Conservation (phyloP, 2,888 invertebrate genomes). For the Ramazzottius varieornatus region DNA sequence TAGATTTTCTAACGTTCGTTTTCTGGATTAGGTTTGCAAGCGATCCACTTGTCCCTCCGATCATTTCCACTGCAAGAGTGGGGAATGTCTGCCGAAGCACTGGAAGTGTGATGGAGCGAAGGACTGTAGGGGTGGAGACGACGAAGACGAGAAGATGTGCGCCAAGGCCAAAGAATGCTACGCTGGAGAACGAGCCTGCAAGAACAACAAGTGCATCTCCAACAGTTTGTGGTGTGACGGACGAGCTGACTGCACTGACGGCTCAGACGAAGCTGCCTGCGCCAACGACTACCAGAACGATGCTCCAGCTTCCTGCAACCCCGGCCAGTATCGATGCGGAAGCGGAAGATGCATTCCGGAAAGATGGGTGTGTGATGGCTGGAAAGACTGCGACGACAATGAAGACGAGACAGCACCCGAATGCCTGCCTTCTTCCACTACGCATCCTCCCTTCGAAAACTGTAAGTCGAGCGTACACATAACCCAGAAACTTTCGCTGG, state of each 20-base stretch:
- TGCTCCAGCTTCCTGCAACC: not conserved
- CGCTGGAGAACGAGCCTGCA: too few species aligned
- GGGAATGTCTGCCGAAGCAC: not conserved
- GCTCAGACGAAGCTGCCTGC: not conserved
- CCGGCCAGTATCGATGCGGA: not conserved
- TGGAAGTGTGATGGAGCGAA: not conserved
- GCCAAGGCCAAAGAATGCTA: not conserved
- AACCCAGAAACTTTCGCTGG: too few species aligned
- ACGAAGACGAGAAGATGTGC: not conserved
- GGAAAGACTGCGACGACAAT: not conserved
- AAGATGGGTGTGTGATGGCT: not conserved
- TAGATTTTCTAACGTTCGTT: too few species aligned
- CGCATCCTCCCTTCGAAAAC: not conserved
- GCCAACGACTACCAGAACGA: not conserved
- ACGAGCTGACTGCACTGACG: not conserved
- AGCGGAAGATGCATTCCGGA: not conserved
- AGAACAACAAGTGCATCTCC: not conserved
- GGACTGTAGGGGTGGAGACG: not conserved
- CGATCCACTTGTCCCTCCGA: too few species aligned
- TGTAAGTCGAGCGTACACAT: not conserved
- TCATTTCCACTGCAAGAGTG: not conserved
- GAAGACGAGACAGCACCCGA: not conserved
- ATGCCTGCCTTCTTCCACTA: not conserved
- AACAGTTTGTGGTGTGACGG: not conserved
- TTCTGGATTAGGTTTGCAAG: too few species aligned